Evolutionary conservation across 2,797 vertebrate species (phyloP).

Genomic region (Oreochromis mossambicus): DNA sequence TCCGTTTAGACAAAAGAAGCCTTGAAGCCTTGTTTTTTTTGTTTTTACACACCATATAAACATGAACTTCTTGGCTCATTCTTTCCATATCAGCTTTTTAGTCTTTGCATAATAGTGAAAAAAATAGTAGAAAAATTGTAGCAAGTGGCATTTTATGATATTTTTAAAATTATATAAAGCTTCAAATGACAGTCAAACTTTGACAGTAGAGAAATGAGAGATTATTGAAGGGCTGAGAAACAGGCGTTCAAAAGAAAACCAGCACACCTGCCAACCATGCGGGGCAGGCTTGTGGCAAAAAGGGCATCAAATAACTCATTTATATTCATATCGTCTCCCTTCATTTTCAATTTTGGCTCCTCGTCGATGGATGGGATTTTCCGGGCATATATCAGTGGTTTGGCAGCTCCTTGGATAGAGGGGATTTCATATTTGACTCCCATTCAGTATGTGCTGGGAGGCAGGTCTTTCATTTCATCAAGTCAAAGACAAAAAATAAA

Average conservation of each 20-base stretch:
- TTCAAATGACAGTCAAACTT: constrained; percentile 3
- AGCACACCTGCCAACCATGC: not conserved
- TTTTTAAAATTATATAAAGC: not conserved
- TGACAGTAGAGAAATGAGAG: not conserved
- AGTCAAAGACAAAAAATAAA: constrained; percentile 21
- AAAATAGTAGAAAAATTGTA: not conserved
- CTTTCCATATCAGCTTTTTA: not conserved
- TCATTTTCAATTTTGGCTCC: constrained; percentile 34
- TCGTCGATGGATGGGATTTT: constrained; percentile 22
- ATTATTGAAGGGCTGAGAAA: not conserved
- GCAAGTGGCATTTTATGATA: not conserved
- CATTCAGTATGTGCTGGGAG: constrained; percentile 9
- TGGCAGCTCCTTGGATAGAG: constrained; percentile 24
- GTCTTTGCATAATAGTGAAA: not conserved
- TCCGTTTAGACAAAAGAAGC: not conserved
- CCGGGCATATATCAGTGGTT: constrained; percentile 19
- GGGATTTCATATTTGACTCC: constrained; percentile 28
- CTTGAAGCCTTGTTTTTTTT: not conserved
- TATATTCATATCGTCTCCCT: constrained; percentile 26
- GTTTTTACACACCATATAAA: not conserved
- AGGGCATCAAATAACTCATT: constrained; percentile 31
- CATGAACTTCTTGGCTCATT: not conserved
- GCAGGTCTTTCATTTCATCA: constrained; percentile 16
- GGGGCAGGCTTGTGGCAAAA: not conserved
- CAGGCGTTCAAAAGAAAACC: not conserved